Conservation (phyloP, 2,888 invertebrate species). For the Eumerus sabulonum region DNA sequence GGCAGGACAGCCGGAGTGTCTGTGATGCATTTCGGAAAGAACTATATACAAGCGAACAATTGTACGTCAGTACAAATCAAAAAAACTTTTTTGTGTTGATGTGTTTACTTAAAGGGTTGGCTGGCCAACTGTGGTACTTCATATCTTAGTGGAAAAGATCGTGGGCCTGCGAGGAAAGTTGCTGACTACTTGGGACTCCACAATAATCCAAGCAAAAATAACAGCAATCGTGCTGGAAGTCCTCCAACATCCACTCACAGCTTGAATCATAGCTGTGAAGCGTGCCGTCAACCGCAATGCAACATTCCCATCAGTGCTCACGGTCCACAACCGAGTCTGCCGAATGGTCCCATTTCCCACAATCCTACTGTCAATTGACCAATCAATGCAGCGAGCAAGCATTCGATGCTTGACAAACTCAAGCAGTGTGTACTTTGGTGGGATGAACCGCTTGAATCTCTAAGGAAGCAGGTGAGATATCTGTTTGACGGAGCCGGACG, state of each 20-base stretch:
- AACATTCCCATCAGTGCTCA: constrained; percentile 78
- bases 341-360: constrained; percentile 53
- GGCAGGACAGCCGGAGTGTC: constrained; percentile 8
- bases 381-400: constrained; percentile 80
- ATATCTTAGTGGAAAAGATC: too few relatives aligned
- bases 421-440: too few relatives aligned
- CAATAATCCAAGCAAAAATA: too few relatives aligned
- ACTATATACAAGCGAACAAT: constrained; percentile 14
- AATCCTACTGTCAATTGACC: constrained; percentile 69
- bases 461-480: too few relatives aligned
- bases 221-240: constrained; percentile 81
- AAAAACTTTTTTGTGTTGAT: neutral
- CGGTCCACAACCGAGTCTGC: constrained; percentile 49
- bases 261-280: constrained; percentile 77
- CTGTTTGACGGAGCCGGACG: too few relatives aligned
- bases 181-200: too few relatives aligned
- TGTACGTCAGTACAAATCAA: too few relatives aligned
- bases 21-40: constrained; percentile 34
- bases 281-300: constrained; percentile 77
- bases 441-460: too few relatives aligned
- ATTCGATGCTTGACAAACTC: constrained; percentile 95
- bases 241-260: constrained; percentile 78
- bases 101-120: neutral
- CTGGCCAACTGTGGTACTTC: neutral
- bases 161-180: too few relatives aligned